Evolutionary conservation across 1,140 invertebrate species (phyloP).

Genomic region (Meloidogyne floridensis): DNA sequence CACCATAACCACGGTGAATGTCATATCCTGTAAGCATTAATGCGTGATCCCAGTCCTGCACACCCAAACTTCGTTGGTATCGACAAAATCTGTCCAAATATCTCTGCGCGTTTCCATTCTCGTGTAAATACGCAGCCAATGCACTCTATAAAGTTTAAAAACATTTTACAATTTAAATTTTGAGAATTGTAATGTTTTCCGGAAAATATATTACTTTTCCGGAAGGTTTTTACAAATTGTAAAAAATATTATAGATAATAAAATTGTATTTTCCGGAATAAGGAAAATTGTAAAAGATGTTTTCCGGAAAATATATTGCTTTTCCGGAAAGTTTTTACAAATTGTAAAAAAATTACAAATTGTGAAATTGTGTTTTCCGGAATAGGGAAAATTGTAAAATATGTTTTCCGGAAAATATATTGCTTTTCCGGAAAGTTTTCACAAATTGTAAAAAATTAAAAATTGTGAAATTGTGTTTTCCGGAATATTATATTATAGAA

Average conservation of each 20-base stretch:
- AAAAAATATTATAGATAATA: too few relatives aligned
- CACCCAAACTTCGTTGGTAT: conserved; percentile 59
- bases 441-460: too few relatives aligned
- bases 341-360: too few relatives aligned
- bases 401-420: background rate
- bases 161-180: too few relatives aligned
- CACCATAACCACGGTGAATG: conserved; percentile 63
- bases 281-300: background rate
- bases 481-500: too few relatives aligned
- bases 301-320: background rate
- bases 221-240: too few relatives aligned
- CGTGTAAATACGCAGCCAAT: conserved; percentile 60
- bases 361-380: too few relatives aligned
- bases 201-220: background rate
- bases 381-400: background rate
- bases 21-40: conserved; percentile 63
- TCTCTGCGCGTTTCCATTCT: conserved; percentile 61
- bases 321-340: too few relatives aligned
- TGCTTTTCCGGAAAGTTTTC: too few relatives aligned
- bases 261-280: too few relatives aligned
- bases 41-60: conserved; percentile 65
- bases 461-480: too few relatives aligned
- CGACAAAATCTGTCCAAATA: conserved; percentile 63
- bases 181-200: background rate
- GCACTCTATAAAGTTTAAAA: conserved; percentile 43